Percentiles rank a stretch among this genome's conserved stretches.
phyloP scores from a whole-genome alignment of 2,113 vertebrate species.

The Amazona vittata region DNA sequence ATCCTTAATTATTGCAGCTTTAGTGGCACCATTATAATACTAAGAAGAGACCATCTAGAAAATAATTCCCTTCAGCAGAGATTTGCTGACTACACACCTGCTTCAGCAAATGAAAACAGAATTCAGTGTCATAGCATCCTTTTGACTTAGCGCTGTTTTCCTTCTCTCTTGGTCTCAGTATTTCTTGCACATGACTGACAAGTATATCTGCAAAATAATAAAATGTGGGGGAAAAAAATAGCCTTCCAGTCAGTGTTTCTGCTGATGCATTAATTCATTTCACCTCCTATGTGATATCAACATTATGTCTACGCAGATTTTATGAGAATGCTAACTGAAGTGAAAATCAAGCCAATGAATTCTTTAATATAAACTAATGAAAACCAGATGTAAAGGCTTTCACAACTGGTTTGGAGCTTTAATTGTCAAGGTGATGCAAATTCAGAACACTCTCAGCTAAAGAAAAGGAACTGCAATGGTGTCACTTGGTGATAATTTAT shows the following conservation, averaged over 20 bases:
- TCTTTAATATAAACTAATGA: slow-evolving; percentile 81
- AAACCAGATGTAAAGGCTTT: slow-evolving; percentile 78
- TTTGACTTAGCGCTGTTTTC: slow-evolving; percentile 48
- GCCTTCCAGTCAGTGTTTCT: slow-evolving; percentile 65
- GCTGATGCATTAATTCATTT: slow-evolving; percentile 77
- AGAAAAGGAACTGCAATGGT: slow-evolving; percentile 28
- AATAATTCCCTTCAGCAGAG: slow-evolving; percentile 41
- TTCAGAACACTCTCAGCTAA: slow-evolving; percentile 64
- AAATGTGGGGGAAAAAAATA: slow-evolving; percentile 34
- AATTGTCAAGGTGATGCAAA: slow-evolving; percentile 75
- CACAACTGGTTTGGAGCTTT: slow-evolving; percentile 72
- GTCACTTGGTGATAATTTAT: slow-evolving; percentile 59
- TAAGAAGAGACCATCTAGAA: slow-evolving; percentile 29
- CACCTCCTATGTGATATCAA: slow-evolving; percentile 63
- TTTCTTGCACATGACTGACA: slow-evolving; percentile 56
- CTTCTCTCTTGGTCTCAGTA: not conserved
- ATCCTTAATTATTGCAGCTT: slow-evolving; percentile 60
- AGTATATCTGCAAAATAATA: slow-evolving; percentile 64
- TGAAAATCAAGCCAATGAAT: slow-evolving; percentile 78
- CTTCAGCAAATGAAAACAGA: slow-evolving; percentile 57
- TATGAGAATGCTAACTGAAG: slow-evolving; percentile 75
- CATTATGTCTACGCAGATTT: slow-evolving; percentile 71
- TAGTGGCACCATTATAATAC: slow-evolving; percentile 16
- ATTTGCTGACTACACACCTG: slow-evolving; percentile 71
- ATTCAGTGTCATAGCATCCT: not conserved